Conservation (phyloP, 2,113 vertebrate genomes). For the Cheirogaleus medius region DNA sequence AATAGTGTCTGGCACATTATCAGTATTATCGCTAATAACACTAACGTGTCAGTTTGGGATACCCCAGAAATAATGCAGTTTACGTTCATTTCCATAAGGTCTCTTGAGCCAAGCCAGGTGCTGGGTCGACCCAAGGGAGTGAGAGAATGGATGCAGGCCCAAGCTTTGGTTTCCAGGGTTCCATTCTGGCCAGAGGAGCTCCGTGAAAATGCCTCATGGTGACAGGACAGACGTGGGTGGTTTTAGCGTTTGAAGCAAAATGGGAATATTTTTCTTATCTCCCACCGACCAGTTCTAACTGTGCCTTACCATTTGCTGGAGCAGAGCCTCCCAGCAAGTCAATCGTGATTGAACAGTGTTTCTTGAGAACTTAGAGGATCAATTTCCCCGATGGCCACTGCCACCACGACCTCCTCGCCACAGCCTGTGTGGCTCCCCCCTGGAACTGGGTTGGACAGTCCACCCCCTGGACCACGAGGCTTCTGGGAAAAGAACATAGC, state of each 20-base stretch:
- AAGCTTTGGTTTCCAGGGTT: not conserved
- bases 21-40: not conserved
- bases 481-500: not conserved
- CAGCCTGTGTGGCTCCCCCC: not conserved
- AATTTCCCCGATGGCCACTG: not conserved
- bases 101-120: not conserved
- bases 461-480: not conserved
- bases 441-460: not conserved
- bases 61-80: not conserved
- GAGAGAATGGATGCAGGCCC: fast-evolving
- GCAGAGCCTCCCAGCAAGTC: not conserved
- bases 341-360: not conserved
- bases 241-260: not conserved
- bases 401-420: not conserved
- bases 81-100: not conserved
- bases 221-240: too few species aligned
- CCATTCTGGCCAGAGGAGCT: not conserved
- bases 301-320: not conserved
- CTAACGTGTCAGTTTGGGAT: not conserved
- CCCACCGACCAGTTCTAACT: not conserved
- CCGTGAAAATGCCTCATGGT: too few species aligned
- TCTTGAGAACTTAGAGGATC: not conserved
- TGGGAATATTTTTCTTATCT: not conserved
- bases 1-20: not conserved
- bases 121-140: not conserved